These are phyloP conservation scores for Otis tarda DNA, from an alignment of 2,113 vertebrate genomes.

Conservation along the genomic window DNA sequence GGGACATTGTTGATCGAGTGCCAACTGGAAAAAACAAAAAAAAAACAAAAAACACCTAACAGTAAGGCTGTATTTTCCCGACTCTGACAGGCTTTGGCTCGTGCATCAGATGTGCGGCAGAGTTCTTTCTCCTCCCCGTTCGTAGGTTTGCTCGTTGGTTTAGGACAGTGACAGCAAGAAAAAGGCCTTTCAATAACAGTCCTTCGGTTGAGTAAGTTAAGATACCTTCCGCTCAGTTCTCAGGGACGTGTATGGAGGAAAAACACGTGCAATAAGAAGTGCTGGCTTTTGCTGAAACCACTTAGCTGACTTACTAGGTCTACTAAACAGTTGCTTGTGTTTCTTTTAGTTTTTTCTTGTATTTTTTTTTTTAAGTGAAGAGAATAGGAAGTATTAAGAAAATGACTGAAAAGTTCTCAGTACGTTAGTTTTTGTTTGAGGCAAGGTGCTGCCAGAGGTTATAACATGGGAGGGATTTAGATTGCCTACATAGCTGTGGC, in stretches of 20 bases:
- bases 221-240: not conserved
- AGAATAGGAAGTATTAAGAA: not conserved
- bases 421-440: not conserved
- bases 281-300: not conserved
- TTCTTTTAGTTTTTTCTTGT: not conserved
- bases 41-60: not conserved
- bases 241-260: not conserved
- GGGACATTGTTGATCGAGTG: constrained; percentile 12
- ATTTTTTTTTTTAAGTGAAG: not conserved
- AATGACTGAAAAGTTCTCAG: not conserved
- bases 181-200: not conserved
- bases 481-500: not conserved
- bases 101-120: rapidly evolving
- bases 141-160: not conserved
- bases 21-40: not conserved
- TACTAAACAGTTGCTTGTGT: not conserved
- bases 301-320: not conserved
- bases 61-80: not conserved
- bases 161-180: not conserved
- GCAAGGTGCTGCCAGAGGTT: not conserved
- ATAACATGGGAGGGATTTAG: not conserved
- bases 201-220: not conserved
- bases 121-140: not conserved
- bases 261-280: rapidly evolving
- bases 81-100: not conserved